Percentiles rank a stretch among this genome's conserved stretches.
phyloP scores from a whole-genome alignment of 2,113 vertebrate genomes.

The Machaerirhynchus nigripectus region DNA sequence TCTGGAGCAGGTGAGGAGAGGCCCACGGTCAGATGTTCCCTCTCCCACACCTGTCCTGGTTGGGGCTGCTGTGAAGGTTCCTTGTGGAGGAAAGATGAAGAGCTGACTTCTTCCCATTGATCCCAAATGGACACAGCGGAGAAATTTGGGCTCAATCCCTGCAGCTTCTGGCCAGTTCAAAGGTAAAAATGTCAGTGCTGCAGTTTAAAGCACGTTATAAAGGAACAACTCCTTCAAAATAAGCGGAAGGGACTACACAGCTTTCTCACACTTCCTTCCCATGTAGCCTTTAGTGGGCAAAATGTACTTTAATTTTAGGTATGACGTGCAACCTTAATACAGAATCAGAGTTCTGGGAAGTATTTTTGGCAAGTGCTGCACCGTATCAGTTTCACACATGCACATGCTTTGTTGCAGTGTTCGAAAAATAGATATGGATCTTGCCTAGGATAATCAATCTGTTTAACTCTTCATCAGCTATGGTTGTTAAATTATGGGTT shows the following conservation, averaged over 20 bases:
- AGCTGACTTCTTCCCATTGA: background rate
- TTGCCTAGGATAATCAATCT: background rate
- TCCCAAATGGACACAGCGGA: rapidly evolving
- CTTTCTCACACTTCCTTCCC: background rate
- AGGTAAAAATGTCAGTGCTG: background rate
- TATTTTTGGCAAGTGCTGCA: background rate
- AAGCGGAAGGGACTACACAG: background rate
- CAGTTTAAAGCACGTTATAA: background rate
- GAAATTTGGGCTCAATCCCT: background rate
- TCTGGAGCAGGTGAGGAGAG: rapidly evolving
- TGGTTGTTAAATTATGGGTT: background rate
- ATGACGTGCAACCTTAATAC: background rate
- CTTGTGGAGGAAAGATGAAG: background rate
- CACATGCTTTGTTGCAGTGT: background rate
- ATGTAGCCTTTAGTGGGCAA: background rate
- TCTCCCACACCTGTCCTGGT: rapidly evolving
- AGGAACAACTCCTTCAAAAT: background rate
- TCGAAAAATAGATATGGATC: background rate
- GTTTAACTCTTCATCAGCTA: background rate
- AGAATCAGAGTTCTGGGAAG: background rate
- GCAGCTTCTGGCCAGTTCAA: background rate
- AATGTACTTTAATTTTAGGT: background rate
- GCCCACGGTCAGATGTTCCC: rapidly evolving
- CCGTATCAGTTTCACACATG: background rate
- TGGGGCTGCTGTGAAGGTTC: background rate